These are phyloP conservation scores for Cossypha caffra DNA, from an alignment of 2,797 vertebrate genomes.

Conservation along the genomic window DNA sequence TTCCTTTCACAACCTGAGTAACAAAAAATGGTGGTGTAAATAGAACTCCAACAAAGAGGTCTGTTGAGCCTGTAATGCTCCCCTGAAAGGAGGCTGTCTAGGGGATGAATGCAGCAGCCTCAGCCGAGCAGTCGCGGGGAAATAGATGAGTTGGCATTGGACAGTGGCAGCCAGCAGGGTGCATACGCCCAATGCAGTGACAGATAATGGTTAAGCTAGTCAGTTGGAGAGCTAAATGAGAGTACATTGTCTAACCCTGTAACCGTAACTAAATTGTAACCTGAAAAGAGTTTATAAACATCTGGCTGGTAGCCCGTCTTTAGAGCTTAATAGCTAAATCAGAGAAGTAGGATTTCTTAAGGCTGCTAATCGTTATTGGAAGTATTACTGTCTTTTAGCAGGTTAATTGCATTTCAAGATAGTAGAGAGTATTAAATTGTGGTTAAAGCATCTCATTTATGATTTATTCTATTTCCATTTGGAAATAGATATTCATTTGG, in stretches of 20 bases:
- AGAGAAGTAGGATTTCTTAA: conserved; percentile 1
- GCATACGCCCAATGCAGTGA: conserved; percentile 57
- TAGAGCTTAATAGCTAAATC: conserved; percentile 37
- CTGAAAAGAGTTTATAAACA: conserved; percentile 72
- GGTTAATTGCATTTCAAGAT: not conserved
- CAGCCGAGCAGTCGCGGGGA: conserved; percentile 42
- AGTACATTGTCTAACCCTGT: conserved; percentile 67
- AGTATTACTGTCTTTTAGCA: not conserved
- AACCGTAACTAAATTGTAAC: conserved; percentile 71
- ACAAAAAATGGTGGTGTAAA: conserved; percentile 72
- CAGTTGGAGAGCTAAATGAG: conserved; percentile 69
- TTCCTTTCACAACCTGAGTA: conserved; percentile 60
- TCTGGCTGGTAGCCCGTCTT: conserved; percentile 56
- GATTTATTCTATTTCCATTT: not conserved
- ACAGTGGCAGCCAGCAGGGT: conserved; percentile 67
- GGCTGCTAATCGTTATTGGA: not conserved
- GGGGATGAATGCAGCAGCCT: conserved; percentile 63
- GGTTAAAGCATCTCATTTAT: not conserved
- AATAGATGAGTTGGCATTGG: conserved; percentile 69
- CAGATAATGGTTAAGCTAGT: conserved; percentile 70
- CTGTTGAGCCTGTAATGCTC: conserved; percentile 68
- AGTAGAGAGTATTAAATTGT: not conserved
- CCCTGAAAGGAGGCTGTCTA: conserved; percentile 70
- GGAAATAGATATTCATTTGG: not conserved
- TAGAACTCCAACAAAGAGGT: conserved; percentile 65